Conservation (phyloP, 2,888 invertebrate genomes). For the Altica lythri region DNA sequence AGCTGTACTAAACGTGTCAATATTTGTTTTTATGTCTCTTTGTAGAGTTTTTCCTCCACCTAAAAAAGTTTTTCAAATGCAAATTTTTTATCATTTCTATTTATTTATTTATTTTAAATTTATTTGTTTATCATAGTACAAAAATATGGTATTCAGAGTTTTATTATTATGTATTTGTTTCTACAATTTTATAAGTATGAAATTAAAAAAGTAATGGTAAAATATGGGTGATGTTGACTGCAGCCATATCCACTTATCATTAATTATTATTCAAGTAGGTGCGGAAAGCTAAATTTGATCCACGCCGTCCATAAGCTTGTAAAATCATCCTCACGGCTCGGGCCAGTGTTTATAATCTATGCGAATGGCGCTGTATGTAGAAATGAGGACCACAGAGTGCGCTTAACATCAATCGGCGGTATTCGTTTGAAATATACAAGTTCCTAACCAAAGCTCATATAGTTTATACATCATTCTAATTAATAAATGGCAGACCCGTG, state of each 20-base stretch:
- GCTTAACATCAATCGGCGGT: slow-evolving; percentile 49
- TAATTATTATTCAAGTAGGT: slow-evolving; percentile 38
- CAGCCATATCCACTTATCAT: slow-evolving; percentile 21
- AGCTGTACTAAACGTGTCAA: too few species aligned
- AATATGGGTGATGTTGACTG: slow-evolving; percentile 1
- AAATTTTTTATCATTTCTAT: too few species aligned
- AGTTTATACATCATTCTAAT: slow-evolving; percentile 56
- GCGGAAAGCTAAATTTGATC: slow-evolving; percentile 34
- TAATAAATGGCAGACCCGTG: slow-evolving; percentile 54
- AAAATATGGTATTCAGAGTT: too few species aligned
- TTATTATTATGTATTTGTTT: too few species aligned
- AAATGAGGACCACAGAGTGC: slow-evolving; percentile 34
- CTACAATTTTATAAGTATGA: too few species aligned
- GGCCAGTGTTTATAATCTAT: slow-evolving; percentile 43
- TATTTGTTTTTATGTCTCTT: too few species aligned
- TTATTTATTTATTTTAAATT: too few species aligned
- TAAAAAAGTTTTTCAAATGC: too few species aligned
- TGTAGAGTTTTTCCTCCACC: too few species aligned
- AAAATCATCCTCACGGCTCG: slow-evolving; percentile 36
- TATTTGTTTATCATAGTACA: too few species aligned
- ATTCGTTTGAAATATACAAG: slow-evolving; percentile 50
- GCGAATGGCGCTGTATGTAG: slow-evolving; percentile 32
- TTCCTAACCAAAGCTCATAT: slow-evolving; percentile 49
- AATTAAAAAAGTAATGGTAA: too few species aligned
- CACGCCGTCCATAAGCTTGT: slow-evolving; percentile 34